Percentiles rank a stretch among this genome's conserved stretches.
Conservation (phyloP, 1,140 invertebrate species). For the Pogonus chalceus region DNA sequence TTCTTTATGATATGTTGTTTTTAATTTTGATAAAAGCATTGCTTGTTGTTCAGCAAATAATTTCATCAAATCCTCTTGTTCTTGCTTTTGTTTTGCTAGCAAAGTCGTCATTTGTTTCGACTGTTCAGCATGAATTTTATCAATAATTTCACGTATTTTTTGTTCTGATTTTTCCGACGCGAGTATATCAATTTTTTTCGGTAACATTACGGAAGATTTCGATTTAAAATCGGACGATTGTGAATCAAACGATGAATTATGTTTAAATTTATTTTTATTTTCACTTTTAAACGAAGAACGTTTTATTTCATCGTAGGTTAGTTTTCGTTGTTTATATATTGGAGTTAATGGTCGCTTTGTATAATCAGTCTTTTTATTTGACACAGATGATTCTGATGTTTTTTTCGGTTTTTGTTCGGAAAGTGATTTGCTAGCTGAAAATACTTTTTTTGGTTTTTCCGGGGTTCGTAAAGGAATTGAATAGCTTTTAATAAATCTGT, state of each 20-base stretch:
- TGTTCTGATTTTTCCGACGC: background rate
- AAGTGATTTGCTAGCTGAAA: no score
- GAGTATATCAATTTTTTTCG: background rate
- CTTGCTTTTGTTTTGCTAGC: slow-evolving; percentile 32
- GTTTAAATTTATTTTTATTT: background rate
- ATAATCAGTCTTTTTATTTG: no score
- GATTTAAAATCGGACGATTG: background rate
- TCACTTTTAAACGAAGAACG: background rate
- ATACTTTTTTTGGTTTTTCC: no score
- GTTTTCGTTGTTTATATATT: background rate
- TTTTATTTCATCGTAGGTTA: no score
- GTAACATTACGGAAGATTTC: background rate
- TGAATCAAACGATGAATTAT: background rate
- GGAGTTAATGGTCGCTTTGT: background rate
- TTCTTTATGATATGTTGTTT: slow-evolving; percentile 30
- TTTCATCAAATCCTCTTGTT: slow-evolving; percentile 34
- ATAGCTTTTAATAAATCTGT: background rate
- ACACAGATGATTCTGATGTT: no score
- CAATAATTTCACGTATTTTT: background rate
- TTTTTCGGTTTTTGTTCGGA: no score
- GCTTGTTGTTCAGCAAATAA: slow-evolving; percentile 37
- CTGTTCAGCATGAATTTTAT: slow-evolving; percentile 35
- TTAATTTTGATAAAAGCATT: slow-evolving; percentile 32
- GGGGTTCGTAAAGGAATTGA: background rate
- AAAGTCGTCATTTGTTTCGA: slow-evolving; percentile 36